phyloP scores from a whole-genome alignment of 2,888 invertebrate genomes.

The Emmelina monodactyla region DNA sequence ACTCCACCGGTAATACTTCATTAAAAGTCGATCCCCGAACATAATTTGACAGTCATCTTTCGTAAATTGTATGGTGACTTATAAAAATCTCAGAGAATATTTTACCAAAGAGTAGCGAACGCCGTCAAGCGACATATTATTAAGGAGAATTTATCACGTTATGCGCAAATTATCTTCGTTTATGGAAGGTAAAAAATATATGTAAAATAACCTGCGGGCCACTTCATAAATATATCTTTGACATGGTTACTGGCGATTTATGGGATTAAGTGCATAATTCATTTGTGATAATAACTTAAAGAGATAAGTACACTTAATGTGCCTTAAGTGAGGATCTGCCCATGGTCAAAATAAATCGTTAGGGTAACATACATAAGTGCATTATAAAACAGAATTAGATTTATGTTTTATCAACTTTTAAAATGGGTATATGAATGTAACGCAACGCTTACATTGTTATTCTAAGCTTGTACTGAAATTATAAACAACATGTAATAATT shows the following conservation, averaged over 20 bases:
- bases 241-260: constrained; percentile 35
- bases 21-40: constrained; percentile 29
- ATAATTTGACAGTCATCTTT: constrained; percentile 46
- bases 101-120: constrained; percentile 21
- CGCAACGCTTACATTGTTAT: too few species aligned
- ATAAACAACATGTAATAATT: too few species aligned
- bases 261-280: constrained; percentile 21
- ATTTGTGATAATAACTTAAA: constrained; percentile 26
- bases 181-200: constrained; percentile 28
- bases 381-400: too few species aligned
- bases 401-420: too few species aligned
- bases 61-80: constrained; percentile 32
- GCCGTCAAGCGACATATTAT: constrained; percentile 30
- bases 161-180: constrained; percentile 26
- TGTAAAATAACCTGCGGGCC: constrained; percentile 28
- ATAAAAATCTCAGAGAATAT: constrained; percentile 13
- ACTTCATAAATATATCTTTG: constrained; percentile 32
- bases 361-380: too few species aligned
- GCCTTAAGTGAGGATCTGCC: too few species aligned
- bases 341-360: too few species aligned
- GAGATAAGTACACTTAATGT: too few species aligned
- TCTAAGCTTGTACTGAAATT: too few species aligned
- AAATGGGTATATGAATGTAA: too few species aligned
- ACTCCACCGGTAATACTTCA: too few species aligned
- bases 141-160: constrained; percentile 32